Percentiles rank a stretch among this genome's conserved stretches.
phyloP scores from a whole-genome alignment of 2,888 invertebrate genomes.

The Aphidius colemani region DNA sequence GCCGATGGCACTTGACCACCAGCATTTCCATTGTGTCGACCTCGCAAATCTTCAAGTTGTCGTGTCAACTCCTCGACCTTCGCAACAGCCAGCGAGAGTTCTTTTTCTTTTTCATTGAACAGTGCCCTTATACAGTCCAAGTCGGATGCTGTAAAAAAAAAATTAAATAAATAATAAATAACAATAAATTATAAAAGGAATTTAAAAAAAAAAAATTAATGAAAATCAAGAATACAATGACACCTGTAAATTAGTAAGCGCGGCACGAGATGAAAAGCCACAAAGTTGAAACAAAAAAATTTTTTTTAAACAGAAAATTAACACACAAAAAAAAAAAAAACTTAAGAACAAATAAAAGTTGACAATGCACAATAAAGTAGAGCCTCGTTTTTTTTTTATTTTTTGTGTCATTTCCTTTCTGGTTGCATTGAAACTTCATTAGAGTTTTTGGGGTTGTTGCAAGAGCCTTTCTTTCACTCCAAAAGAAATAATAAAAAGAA shows the following conservation, averaged over 20 bases:
- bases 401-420: too few species aligned
- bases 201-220: background rate
- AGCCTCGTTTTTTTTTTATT: background rate
- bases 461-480: too few species aligned
- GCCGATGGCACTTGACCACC: conserved; percentile 65
- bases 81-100: conserved; percentile 93
- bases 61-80: conserved; percentile 95
- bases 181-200: background rate
- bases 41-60: conserved; percentile 89
- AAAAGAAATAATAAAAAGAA: too few species aligned
- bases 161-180: conserved; percentile 8
- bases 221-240: conserved; percentile 12
- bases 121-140: conserved; percentile 93
- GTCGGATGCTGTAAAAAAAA: conserved; percentile 76
- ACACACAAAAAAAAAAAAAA: background rate
- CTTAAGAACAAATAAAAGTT: background rate
- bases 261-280: background rate
- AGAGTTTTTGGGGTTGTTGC: background rate
- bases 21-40: conserved; percentile 51
- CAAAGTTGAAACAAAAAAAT: background rate
- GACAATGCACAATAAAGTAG: conserved; percentile 5
- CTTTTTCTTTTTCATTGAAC: conserved; percentile 97
- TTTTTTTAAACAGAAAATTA: too few species aligned
- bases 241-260: conserved; percentile 13
- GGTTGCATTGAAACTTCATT: conserved; percentile 7